A percentile compares a stretch with the other conserved stretches of the same genome.
Conservation (phyloP, 2,797 vertebrate genomes). For the Distichodus sexfasciatus region DNA sequence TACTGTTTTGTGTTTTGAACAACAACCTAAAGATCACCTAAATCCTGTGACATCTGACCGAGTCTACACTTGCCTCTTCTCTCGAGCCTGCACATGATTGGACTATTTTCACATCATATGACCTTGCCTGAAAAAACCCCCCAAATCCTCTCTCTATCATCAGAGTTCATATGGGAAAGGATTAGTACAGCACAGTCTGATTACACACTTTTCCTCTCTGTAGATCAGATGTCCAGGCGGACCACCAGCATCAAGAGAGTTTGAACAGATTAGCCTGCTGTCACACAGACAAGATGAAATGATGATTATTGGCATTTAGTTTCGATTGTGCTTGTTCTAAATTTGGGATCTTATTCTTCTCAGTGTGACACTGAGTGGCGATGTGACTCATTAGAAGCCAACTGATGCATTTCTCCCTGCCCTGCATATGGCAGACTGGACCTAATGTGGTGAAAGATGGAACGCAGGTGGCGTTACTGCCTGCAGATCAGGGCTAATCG, state of each 20-base stretch:
- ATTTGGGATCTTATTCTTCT: no score
- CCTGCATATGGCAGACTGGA: neutral
- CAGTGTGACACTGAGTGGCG: no score
- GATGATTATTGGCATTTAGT: constrained; percentile 12
- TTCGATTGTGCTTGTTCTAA: neutral
- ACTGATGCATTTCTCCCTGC: no score
- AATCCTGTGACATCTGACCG: neutral
- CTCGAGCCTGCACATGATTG: neutral
- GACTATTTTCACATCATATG: constrained; percentile 1
- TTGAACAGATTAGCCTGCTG: neutral
- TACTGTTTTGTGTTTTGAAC: neutral
- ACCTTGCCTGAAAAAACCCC: constrained; percentile 2
- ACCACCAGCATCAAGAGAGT: constrained; percentile 11
- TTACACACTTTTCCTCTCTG: constrained; percentile 28
- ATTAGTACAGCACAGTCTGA: constrained; percentile 36
- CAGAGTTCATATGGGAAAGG: constrained; percentile 1
- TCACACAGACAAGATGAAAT: constrained; percentile 1
- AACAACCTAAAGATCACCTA: neutral
- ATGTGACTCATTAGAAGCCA: neutral
- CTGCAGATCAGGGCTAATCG: no score
- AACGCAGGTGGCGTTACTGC: no score
- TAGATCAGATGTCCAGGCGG: constrained; percentile 28
- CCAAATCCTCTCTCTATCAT: constrained; percentile 20
- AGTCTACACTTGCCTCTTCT: neutral
- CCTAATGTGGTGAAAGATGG: neutral